Conservation (phyloP, 2,113 vertebrate genomes). For the Elachura formosa region DNA sequence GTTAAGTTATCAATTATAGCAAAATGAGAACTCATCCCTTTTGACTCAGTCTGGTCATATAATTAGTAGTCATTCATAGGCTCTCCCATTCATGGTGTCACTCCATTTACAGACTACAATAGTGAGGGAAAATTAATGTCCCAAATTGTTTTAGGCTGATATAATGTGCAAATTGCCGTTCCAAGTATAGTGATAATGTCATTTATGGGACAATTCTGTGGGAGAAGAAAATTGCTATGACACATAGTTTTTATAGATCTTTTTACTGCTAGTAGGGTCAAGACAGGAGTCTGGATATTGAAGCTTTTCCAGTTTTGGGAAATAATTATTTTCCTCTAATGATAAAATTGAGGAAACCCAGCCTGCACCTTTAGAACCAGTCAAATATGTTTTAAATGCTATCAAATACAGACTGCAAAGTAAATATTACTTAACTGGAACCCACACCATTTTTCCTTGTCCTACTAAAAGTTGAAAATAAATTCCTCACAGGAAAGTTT, state of each 20-base stretch:
- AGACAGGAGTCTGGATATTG: neutral
- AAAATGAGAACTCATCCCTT: neutral
- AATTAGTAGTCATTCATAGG: slow-evolving; percentile 17
- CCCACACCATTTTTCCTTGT: neutral
- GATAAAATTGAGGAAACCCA: neutral
- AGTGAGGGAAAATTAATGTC: neutral
- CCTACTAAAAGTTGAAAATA: neutral
- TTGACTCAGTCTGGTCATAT: neutral
- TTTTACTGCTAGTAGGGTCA: neutral
- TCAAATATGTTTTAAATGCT: neutral
- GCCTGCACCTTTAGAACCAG: neutral
- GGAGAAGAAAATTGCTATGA: neutral
- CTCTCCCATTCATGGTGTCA: neutral
- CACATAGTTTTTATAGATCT: neutral
- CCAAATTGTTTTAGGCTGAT: neutral
- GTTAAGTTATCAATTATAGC: neutral
- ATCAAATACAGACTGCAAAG: neutral
- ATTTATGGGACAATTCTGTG: neutral
- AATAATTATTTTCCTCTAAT: neutral
- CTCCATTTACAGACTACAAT: neutral
- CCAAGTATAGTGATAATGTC: neutral
- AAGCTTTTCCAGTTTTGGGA: neutral
- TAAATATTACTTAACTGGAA: neutral
- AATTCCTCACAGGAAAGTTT: neutral
- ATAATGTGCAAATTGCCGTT: neutral